These are phyloP conservation scores for Drosophila meridionalis DNA, from an alignment of 2,888 invertebrate species.

Conservation along the genomic window DNA sequence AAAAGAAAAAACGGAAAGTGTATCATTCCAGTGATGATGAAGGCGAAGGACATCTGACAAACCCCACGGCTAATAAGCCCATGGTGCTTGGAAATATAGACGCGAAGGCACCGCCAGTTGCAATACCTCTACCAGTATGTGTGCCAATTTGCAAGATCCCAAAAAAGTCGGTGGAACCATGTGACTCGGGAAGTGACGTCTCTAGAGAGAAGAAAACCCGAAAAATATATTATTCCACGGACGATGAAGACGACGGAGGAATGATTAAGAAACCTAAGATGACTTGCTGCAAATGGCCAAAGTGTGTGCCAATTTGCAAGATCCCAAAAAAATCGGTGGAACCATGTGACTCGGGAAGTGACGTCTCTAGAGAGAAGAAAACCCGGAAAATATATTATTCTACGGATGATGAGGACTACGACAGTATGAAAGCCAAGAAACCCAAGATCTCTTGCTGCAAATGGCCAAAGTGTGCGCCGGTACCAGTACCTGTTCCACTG, in stretches of 20 bases:
- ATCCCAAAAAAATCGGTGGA: neutral
- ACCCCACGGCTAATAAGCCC: neutral
- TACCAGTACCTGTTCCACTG: neutral
- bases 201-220: neutral
- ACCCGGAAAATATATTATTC: neutral
- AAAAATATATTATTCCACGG: neutral
- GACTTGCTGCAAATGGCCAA: too few species aligned
- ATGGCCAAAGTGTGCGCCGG: neutral
- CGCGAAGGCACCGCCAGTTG: neutral
- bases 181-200: neutral
- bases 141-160: neutral
- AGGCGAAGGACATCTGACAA: neutral
- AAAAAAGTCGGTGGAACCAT: neutral
- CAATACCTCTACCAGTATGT: neutral
- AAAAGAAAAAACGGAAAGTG: neutral
- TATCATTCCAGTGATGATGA: neutral
- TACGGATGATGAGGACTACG: neutral
- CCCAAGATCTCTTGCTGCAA: neutral
- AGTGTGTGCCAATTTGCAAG: neutral
- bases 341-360: neutral
- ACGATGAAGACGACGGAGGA: too few species aligned
- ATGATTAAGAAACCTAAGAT: too few species aligned
- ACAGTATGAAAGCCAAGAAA: neutral
- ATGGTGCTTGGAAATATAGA: neutral
- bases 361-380: neutral